Conservation (phyloP, 2,888 invertebrate species). For the Nemapogon koenigi region DNA sequence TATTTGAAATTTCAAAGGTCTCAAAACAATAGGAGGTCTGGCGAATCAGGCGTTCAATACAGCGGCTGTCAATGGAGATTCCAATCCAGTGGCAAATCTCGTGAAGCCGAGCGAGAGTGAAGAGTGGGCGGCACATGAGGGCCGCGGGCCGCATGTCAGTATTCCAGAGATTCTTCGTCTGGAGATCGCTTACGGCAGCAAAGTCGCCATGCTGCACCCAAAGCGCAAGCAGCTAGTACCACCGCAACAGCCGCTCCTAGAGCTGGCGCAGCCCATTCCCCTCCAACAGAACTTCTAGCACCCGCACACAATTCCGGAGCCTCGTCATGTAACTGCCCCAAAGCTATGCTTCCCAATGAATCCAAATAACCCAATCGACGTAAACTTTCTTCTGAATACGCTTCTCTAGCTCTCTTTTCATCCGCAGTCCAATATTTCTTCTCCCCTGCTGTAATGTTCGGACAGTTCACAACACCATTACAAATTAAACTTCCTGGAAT, state of each 20-base stretch:
- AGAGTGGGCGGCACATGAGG: slow-evolving; percentile 51
- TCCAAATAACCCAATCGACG: slow-evolving; percentile 64
- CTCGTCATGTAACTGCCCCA: slow-evolving; percentile 73
- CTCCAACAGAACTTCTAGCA: slow-evolving; percentile 46
- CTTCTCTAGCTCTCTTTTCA: slow-evolving; percentile 58
- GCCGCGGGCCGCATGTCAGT: slow-evolving; percentile 66
- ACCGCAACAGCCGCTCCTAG: slow-evolving; percentile 68
- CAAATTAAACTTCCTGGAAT: slow-evolving; percentile 85
- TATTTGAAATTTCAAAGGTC: no score
- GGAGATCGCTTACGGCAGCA: slow-evolving; percentile 67
- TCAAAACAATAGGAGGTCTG: no score
- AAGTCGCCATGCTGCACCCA: slow-evolving; percentile 66
- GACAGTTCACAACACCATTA: slow-evolving; percentile 89
- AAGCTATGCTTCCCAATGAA: slow-evolving; percentile 40
- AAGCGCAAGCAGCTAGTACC: slow-evolving; percentile 59
- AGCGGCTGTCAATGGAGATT: slow-evolving; percentile 61
- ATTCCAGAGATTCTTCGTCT: slow-evolving; percentile 67
- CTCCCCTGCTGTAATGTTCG: slow-evolving; percentile 69
- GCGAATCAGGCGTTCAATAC: slow-evolving; percentile 41
- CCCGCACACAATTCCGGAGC: slow-evolving; percentile 75
- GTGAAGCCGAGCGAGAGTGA: slow-evolving; percentile 46
- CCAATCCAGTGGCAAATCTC: slow-evolving; percentile 55
- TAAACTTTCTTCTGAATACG: slow-evolving; percentile 66
- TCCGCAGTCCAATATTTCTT: slow-evolving; percentile 53
- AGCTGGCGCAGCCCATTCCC: slow-evolving; percentile 69